Percentiles rank a stretch among this genome's conserved stretches.
phyloP scores from a whole-genome alignment of 1,140 invertebrate species.

The Hycleus cichorii region DNA sequence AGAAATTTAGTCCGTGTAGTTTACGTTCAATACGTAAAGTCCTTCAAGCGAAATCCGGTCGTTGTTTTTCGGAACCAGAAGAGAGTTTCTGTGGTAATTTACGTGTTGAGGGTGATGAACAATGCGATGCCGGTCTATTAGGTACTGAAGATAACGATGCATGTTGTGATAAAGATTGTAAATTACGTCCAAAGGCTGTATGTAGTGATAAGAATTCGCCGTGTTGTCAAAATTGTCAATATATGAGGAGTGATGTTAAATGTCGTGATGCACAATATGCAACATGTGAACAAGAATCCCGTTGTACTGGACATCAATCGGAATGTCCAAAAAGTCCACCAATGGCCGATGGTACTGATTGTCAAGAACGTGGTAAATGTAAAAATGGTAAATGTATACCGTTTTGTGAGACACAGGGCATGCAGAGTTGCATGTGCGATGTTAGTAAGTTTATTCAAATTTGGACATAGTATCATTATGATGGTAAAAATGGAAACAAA shows the following conservation, averaged over 20 bases:
- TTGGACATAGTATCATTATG: too few species aligned
- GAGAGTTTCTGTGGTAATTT: slow-evolving; percentile 93
- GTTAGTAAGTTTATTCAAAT: slow-evolving; percentile 54
- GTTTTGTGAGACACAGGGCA: slow-evolving; percentile 85
- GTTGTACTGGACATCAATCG: slow-evolving; percentile 63
- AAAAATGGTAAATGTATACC: slow-evolving; percentile 78
- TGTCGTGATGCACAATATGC: slow-evolving; percentile 82
- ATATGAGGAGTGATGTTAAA: slow-evolving; percentile 68
- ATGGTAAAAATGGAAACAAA: too few species aligned
- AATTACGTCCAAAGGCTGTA: slow-evolving; percentile 73
- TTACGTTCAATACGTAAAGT: slow-evolving; percentile 87
- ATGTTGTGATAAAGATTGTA: slow-evolving; percentile 90
- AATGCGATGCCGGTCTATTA: slow-evolving; percentile 88
- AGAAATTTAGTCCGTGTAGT: slow-evolving; percentile 93
- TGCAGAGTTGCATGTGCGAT: slow-evolving; percentile 93
- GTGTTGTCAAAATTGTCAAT: slow-evolving; percentile 85
- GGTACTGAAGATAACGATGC: slow-evolving; percentile 86
- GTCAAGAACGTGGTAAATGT: slow-evolving; percentile 83
- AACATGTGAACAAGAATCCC: slow-evolving; percentile 82
- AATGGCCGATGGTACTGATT: slow-evolving; percentile 80
- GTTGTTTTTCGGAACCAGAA: slow-evolving; percentile 90
- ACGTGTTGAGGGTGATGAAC: slow-evolving; percentile 87
- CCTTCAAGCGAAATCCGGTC: slow-evolving; percentile 80
- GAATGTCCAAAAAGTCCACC: slow-evolving; percentile 74
- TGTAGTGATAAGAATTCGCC: slow-evolving; percentile 94